Evolutionary conservation across 2,113 vertebrate genomes (phyloP).

Genomic region (Odontophorus gujanensis): DNA sequence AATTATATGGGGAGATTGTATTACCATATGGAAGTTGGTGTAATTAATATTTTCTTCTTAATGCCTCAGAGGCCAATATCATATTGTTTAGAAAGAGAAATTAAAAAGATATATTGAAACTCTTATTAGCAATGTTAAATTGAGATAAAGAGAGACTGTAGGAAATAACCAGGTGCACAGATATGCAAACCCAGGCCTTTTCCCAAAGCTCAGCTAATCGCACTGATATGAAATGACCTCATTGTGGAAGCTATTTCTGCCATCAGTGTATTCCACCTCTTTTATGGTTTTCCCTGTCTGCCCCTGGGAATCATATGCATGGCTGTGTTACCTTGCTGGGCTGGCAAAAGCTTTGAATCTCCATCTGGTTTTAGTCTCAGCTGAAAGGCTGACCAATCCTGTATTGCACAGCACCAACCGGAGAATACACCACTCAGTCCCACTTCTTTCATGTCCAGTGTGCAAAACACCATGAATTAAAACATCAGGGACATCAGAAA

Average conservation of each 20-base stretch:
- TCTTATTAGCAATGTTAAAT: background rate
- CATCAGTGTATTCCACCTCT: background rate
- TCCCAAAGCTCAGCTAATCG: background rate
- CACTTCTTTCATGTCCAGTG: background rate
- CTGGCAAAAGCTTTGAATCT: background rate
- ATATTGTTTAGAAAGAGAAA: background rate
- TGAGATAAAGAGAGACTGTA: background rate
- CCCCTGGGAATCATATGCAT: fast-evolving
- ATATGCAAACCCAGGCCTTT: background rate
- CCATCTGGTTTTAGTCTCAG: background rate
- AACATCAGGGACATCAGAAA: background rate
- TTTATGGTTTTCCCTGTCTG: background rate
- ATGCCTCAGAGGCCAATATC: background rate
- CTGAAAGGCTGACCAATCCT: background rate
- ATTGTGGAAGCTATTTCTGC: background rate
- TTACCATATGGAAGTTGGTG: background rate
- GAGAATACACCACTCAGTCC: background rate
- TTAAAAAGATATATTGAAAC: background rate
- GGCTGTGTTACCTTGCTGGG: too few relatives aligned
- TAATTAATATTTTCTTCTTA: conserved; percentile 14
- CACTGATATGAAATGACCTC: background rate
- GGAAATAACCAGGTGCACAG: background rate
- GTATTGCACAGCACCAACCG: background rate
- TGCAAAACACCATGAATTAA: background rate
- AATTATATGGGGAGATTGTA: background rate